phyloP scores from a whole-genome alignment of 2,797 vertebrate genomes.

The Labeo calbasu region DNA sequence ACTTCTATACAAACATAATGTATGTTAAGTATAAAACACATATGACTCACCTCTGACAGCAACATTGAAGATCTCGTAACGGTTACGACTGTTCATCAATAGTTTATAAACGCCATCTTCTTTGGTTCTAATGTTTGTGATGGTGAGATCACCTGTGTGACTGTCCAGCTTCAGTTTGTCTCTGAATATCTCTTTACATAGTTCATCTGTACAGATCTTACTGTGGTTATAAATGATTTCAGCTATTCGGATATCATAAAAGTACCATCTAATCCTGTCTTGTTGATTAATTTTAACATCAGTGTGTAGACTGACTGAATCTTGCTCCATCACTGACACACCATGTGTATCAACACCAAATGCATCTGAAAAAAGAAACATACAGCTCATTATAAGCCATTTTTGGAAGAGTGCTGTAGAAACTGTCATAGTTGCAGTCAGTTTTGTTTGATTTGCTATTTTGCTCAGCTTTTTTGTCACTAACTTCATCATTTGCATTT shows the following conservation, averaged over 20 bases:
- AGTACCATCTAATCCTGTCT: neutral
- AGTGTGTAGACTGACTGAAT: neutral
- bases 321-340: neutral
- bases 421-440: neutral
- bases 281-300: neutral
- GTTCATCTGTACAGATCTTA: neutral
- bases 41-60: neutral
- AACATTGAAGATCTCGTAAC: neutral
- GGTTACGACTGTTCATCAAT: neutral
- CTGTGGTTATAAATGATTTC: neutral
- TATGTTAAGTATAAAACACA: neutral
- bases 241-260: neutral
- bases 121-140: neutral
- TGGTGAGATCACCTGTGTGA: neutral
- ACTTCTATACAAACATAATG: neutral
- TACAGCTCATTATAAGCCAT: neutral
- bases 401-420: neutral
- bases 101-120: neutral
- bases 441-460: neutral
- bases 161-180: neutral
- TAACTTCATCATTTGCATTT: neutral
- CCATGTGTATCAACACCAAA: neutral
- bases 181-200: neutral
- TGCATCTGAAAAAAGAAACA: neutral
- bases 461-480: neutral